phyloP scores from a whole-genome alignment of 2,113 vertebrate species.

The Bothrops jararaca region DNA sequence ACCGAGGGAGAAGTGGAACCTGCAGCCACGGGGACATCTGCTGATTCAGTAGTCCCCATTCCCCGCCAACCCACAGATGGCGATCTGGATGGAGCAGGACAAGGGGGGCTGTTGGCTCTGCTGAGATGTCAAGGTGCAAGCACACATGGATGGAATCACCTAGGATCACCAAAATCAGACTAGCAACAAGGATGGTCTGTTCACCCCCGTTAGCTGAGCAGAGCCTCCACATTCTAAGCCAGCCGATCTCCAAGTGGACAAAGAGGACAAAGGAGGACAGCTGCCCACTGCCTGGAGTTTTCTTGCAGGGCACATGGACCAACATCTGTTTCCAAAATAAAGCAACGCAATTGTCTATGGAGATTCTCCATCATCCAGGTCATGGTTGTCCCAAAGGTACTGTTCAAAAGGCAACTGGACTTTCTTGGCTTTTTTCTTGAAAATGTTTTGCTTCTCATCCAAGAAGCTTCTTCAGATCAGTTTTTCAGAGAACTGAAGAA shows the following conservation, averaged over 20 bases:
- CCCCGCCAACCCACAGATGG: too few species aligned
- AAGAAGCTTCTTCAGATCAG: too few species aligned
- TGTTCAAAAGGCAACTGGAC: too few species aligned
- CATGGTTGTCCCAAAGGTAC: too few species aligned
- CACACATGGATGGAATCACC: not conserved
- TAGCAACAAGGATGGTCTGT: not conserved
- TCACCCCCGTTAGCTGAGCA: not conserved
- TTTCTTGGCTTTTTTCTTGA: too few species aligned
- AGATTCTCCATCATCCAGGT: not conserved
- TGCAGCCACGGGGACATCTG: too few species aligned
- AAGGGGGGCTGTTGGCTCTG: not conserved
- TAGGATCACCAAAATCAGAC: not conserved
- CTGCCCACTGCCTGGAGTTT: not conserved
- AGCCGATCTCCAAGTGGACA: not conserved
- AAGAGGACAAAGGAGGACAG: too few species aligned
- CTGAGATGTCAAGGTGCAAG: not conserved
- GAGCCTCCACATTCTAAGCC: not conserved
- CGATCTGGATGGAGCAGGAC: too few species aligned
- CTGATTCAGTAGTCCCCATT: too few species aligned
- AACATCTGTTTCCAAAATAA: not conserved
- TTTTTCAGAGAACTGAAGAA: too few species aligned
- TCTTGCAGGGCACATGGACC: not conserved
- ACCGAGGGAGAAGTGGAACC: too few species aligned
- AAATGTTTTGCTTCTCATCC: too few species aligned
- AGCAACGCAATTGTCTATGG: not conserved